Percentiles rank a stretch among this genome's conserved stretches.
Conservation (phyloP, 2,797 vertebrate genomes). For the Dermochelys coriacea region DNA sequence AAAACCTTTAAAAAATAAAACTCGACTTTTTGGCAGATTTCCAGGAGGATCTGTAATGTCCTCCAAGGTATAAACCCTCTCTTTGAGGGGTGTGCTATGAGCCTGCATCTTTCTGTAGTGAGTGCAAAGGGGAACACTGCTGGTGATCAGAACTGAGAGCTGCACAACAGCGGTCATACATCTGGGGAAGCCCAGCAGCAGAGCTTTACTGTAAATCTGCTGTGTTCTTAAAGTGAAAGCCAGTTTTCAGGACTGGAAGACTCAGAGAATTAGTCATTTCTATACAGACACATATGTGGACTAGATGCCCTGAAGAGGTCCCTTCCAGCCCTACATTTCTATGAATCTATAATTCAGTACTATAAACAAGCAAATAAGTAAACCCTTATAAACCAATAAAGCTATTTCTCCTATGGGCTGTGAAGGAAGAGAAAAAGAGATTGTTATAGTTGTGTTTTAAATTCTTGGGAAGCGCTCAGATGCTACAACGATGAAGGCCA, state of each 20-base stretch:
- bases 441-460: background rate
- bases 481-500: background rate
- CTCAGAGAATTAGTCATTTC: background rate
- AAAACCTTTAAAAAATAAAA: conserved; percentile 59
- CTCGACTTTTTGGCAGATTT: conserved; percentile 37
- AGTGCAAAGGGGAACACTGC: background rate
- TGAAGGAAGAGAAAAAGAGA: background rate
- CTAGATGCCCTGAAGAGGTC: background rate
- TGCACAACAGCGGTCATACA: background rate
- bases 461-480: background rate
- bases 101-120: background rate
- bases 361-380: background rate
- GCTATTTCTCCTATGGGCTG: background rate
- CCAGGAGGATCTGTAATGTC: conserved; percentile 71
- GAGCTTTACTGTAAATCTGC: background rate
- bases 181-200: background rate
- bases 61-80: conserved; percentile 40
- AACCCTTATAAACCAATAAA: rapidly evolving
- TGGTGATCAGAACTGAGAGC: background rate
- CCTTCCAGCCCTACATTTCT: background rate
- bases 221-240: background rate
- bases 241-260: background rate
- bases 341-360: rapidly evolving
- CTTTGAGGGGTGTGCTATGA: background rate
- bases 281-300: background rate